A percentile compares a stretch with the other conserved stretches of the same genome.
Conservation (phyloP, 2,113 vertebrate species). For the Myotis lucifugus region DNA sequence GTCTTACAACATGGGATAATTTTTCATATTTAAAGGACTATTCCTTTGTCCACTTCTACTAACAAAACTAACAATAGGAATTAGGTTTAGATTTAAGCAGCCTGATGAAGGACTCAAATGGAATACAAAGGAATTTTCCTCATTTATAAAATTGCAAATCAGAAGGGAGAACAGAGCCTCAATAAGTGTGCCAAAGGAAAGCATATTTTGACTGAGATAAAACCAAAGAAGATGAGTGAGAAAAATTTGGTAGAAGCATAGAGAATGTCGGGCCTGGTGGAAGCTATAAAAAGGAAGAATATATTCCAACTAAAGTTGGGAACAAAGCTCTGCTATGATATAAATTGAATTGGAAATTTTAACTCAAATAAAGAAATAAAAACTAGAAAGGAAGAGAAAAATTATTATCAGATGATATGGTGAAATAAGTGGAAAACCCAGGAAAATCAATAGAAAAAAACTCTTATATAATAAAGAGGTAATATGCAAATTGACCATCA, state of each 20-base stretch:
- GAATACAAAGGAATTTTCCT: conserved; percentile 42
- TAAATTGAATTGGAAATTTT: not conserved
- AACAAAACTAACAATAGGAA: conserved; percentile 40
- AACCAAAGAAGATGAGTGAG: not conserved
- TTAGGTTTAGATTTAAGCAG: not conserved
- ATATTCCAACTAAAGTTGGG: not conserved
- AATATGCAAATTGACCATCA: no score
- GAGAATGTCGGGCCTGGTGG: not conserved
- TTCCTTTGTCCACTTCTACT: conserved; percentile 31
- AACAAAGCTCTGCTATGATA: not conserved
- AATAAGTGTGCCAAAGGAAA: not conserved
- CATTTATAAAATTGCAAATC: conserved; percentile 30
- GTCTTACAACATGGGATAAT: not conserved
- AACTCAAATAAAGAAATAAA: conserved; percentile 19
- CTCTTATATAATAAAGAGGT: no score
- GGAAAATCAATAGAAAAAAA: conserved; percentile 44
- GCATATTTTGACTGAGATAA: not conserved
- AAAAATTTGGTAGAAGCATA: conserved; percentile 19
- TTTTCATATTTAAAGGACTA: conserved; percentile 27
- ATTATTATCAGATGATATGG: not conserved
- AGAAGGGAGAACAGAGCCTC: not conserved
- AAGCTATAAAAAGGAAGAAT: not conserved
- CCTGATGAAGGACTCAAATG: not conserved
- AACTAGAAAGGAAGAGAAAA: not conserved
- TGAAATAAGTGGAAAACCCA: not conserved